A percentile compares a stretch with the other conserved stretches of the same genome.
phyloP scores from a whole-genome alignment of 2,113 vertebrate genomes.

The Pomatorhinus ruficollis region DNA sequence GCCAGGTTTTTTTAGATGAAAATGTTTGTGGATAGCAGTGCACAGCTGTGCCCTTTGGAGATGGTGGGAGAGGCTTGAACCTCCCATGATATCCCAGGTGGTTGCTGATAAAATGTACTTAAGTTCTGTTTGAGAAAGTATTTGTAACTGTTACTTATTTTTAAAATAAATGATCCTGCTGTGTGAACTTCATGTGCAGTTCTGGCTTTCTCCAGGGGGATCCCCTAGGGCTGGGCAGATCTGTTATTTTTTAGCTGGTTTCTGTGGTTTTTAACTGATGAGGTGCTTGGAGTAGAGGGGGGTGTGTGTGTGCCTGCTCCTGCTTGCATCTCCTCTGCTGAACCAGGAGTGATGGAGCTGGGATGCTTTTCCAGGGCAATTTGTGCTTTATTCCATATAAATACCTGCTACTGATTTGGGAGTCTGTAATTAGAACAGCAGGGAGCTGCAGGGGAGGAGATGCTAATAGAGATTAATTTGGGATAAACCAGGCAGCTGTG shows the following conservation, averaged over 20 bases:
- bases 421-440: background rate
- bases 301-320: background rate
- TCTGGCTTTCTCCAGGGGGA: background rate
- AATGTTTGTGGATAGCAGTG: background rate
- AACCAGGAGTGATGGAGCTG: background rate
- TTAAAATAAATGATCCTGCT: slow-evolving; percentile 67
- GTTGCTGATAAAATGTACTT: background rate
- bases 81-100: background rate
- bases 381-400: background rate
- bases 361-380: background rate
- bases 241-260: background rate
- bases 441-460: background rate
- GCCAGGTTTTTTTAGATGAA: background rate
- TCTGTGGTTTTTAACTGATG: background rate
- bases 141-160: slow-evolving; percentile 39
- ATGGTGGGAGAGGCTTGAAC: background rate
- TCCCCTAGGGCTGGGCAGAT: background rate
- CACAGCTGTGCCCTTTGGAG: background rate
- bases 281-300: background rate
- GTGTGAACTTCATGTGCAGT: background rate
- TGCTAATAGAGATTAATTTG: background rate
- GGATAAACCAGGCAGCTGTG: background rate
- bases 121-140: slow-evolving; percentile 1
- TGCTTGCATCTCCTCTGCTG: background rate
- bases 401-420: background rate